A percentile compares a stretch with the other conserved stretches of the same genome.
Evolutionary conservation across 92 coral and sea anemone species (phyloP).

Genomic region (Montipora capitata): DNA sequence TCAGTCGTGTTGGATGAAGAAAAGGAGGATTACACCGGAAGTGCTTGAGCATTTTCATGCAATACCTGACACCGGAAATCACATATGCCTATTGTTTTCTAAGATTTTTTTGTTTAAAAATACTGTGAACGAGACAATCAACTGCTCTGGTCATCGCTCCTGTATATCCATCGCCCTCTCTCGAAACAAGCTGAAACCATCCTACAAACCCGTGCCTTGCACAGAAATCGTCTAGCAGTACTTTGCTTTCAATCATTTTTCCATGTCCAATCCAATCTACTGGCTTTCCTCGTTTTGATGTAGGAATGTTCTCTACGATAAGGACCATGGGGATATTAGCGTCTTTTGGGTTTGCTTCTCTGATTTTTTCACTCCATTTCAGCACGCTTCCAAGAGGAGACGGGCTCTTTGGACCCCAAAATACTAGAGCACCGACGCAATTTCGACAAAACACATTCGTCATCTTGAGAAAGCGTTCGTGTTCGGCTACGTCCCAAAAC

Average conservation of each 20-base stretch:
- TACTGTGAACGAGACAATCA: slow-evolving; percentile 82
- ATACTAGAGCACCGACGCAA: slow-evolving; percentile 89
- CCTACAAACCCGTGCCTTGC: slow-evolving; percentile 81
- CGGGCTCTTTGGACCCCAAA: slow-evolving; percentile 97
- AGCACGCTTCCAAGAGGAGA: slow-evolving; percentile 85
- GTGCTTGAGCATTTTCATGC: neutral
- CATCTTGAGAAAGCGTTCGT: slow-evolving; percentile 92
- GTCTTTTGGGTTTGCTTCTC: slow-evolving; percentile 84
- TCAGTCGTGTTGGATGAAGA: neutral
- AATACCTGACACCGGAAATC: slow-evolving; percentile 21
- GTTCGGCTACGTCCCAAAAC: slow-evolving; percentile 96
- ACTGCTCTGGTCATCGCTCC: slow-evolving; percentile 87
- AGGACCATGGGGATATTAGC: slow-evolving; percentile 86
- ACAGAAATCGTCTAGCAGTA: slow-evolving; percentile 84
- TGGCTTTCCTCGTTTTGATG: slow-evolving; percentile 88
- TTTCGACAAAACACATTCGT: slow-evolving; percentile 88
- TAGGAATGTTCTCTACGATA: slow-evolving; percentile 90
- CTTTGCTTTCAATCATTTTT: slow-evolving; percentile 81
- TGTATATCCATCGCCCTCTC: slow-evolving; percentile 89
- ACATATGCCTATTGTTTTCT: slow-evolving; percentile 33
- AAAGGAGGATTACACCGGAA: neutral
- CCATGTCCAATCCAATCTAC: slow-evolving; percentile 91
- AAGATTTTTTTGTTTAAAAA: slow-evolving; percentile 72
- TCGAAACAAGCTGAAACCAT: slow-evolving; percentile 87
- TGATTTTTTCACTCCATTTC: slow-evolving; percentile 91